Conservation (phyloP, 2,113 vertebrate species). For the Corythaixoides concolor region DNA sequence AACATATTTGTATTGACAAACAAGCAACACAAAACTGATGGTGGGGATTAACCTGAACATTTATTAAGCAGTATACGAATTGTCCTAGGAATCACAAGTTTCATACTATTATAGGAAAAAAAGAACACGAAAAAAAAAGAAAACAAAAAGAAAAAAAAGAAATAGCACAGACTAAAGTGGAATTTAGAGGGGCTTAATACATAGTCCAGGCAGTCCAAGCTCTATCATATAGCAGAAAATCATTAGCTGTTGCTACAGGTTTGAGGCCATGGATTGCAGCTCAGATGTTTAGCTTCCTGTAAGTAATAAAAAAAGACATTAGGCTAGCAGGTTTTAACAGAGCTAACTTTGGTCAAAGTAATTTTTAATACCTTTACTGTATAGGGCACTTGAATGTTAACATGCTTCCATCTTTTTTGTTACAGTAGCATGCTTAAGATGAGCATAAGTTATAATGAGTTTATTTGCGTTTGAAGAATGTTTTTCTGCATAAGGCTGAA, state of each 20-base stretch:
- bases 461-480: neutral
- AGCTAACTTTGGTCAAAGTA: neutral
- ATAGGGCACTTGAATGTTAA: neutral
- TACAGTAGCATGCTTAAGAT: neutral
- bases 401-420: neutral
- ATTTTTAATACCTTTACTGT: neutral
- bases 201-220: neutral
- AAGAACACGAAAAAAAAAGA: no score
- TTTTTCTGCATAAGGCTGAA: neutral
- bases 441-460: neutral
- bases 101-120: neutral
- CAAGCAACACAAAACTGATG: neutral
- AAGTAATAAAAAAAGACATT: neutral
- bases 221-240: neutral
- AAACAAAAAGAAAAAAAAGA: neutral
- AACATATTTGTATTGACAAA: neutral
- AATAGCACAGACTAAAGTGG: neutral
- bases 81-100: neutral
- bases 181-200: neutral
- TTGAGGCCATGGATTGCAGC: neutral
- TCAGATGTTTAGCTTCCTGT: neutral
- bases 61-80: neutral
- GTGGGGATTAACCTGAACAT: neutral
- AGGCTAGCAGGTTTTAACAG: neutral
- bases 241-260: neutral